Conservation (phyloP, 2,797 vertebrate species). For the Myotis vivesi region DNA sequence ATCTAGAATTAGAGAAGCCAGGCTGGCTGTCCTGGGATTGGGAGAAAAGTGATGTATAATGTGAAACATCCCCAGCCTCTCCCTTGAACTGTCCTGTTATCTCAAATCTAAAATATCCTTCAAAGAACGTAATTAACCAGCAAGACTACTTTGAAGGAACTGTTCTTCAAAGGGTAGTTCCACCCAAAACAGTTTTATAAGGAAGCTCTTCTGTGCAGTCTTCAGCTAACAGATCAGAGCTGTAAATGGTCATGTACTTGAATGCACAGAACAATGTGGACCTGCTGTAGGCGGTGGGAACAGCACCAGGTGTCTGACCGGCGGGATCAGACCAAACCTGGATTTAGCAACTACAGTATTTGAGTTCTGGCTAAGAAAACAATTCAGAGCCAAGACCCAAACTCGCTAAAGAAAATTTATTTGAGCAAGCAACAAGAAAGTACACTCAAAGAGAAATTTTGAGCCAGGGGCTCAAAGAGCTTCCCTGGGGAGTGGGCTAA, state of each 20-base stretch:
- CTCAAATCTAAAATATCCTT: background rate
- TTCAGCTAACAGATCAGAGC: background rate
- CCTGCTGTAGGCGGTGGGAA: background rate
- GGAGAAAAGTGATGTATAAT: background rate
- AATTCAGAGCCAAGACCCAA: too few species aligned
- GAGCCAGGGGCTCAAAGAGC: too few species aligned
- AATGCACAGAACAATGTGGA: background rate
- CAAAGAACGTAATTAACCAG: slow-evolving; percentile 26
- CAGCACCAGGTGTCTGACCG: too few species aligned
- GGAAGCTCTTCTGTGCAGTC: background rate
- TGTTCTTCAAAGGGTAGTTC: background rate
- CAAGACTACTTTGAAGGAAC: background rate
- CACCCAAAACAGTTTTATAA: background rate
- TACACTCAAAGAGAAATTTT: too few species aligned
- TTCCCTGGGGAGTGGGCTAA: too few species aligned
- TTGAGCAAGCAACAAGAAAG: too few species aligned
- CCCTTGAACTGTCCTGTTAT: background rate
- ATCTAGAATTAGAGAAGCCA: background rate
- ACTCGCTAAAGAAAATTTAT: too few species aligned
- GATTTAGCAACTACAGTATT: too few species aligned
- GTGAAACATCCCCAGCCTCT: background rate
- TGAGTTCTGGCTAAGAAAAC: too few species aligned
- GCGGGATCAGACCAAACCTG: too few species aligned
- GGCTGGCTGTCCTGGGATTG: background rate
- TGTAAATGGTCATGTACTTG: background rate